Percentiles rank a stretch among this genome's conserved stretches.
Conservation (phyloP, 2,797 vertebrate genomes). For the Ambastaia sidthimunki region DNA sequence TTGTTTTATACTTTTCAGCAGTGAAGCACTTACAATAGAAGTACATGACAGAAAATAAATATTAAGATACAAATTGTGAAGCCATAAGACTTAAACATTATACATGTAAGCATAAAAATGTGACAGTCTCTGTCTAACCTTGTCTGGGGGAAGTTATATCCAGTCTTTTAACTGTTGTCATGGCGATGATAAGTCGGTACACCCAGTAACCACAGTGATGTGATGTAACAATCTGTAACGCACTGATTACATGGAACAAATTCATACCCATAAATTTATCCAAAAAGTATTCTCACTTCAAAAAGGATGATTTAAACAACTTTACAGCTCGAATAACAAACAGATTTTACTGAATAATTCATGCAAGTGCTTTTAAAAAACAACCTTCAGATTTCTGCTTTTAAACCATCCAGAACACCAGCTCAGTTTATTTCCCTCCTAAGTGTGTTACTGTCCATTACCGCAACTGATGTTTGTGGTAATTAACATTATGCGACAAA, state of each 20-base stretch:
- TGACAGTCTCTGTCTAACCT: not conserved
- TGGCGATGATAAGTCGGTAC: not conserved
- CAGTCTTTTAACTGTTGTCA: not conserved
- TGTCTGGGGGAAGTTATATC: not conserved
- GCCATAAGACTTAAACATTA: not conserved
- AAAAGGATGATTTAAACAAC: not conserved
- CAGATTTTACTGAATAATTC: slow-evolving; percentile 12
- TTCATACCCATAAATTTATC: not conserved
- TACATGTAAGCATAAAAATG: not conserved
- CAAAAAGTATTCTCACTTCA: not conserved
- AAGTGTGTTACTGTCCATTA: not conserved
- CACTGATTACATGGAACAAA: not conserved
- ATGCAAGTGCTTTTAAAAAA: not conserved
- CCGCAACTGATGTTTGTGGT: not conserved
- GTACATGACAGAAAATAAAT: too few species aligned
- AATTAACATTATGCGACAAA: not conserved
- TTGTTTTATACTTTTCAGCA: too few species aligned
- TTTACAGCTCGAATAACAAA: not conserved
- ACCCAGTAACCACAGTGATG: slow-evolving; percentile 60
- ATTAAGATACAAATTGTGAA: not conserved
- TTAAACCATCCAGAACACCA: not conserved
- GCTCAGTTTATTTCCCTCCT: not conserved
- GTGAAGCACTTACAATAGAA: too few species aligned
- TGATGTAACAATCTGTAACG: slow-evolving; percentile 21
- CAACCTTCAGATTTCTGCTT: not conserved